Percentiles rank a stretch among this genome's conserved stretches.
These are phyloP conservation scores for Drosophila ironensis DNA, from an alignment of 1,140 invertebrate genomes.

Conservation along the genomic window DNA sequence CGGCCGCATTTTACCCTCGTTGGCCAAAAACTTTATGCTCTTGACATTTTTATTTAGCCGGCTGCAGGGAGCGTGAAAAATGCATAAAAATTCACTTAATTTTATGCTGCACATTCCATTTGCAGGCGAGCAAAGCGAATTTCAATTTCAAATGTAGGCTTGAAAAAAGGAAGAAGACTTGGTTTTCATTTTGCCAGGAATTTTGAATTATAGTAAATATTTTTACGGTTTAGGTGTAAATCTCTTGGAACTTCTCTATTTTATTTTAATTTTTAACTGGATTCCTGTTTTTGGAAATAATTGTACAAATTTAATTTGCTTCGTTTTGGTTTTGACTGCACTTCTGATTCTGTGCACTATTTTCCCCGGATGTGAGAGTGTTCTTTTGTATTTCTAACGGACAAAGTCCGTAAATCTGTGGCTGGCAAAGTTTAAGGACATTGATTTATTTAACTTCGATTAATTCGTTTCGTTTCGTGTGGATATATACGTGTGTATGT, in stretches of 20 bases:
- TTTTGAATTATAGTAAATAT: constrained; percentile 7
- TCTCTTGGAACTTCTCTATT: too few species aligned
- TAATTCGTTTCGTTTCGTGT: constrained; percentile 66
- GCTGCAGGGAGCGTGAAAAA: constrained; percentile 74
- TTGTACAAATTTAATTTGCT: background rate
- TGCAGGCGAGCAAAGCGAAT: constrained; percentile 35
- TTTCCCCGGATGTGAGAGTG: background rate
- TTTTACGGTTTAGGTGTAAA: constrained; percentile 10
- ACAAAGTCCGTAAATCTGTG: constrained; percentile 60
- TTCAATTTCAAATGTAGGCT: constrained; percentile 43
- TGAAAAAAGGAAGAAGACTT: background rate
- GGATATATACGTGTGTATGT: constrained; percentile 14
- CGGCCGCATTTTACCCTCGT: constrained; percentile 2
- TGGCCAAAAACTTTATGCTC: constrained; percentile 49
- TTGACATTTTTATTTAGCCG: constrained; percentile 81
- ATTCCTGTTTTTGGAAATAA: too few species aligned
- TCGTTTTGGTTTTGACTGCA: constrained; percentile 15
- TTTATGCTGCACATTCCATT: constrained; percentile 27
- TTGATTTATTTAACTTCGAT: constrained; percentile 82
- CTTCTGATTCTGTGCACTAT: constrained; percentile 2
- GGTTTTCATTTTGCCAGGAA: constrained; percentile 1
- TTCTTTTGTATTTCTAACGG: constrained; percentile 1
- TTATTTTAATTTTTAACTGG: too few species aligned
- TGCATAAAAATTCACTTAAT: constrained; percentile 81
- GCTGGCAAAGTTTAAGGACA: constrained; percentile 67